Evolutionary conservation across 1,140 invertebrate species (phyloP), one percentile per base, ranked within the genome.

Genomic region (Philopotamus ludificatus): DNA sequence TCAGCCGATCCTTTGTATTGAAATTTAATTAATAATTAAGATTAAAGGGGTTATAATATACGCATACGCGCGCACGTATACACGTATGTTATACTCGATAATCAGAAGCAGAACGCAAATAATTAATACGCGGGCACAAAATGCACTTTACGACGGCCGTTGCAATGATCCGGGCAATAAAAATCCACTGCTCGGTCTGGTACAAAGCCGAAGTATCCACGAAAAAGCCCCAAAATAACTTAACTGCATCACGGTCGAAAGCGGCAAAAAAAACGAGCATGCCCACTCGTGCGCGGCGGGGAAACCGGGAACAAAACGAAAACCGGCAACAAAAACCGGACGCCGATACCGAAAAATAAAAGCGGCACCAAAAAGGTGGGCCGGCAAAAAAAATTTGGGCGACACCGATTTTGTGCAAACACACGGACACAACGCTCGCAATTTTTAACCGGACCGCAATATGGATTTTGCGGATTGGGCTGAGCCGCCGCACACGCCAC

Each of bases 341-440:
- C 78, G 77, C 22, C 76, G 77, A 78, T 78, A 81, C 79, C 78
- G 75, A 80, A 78, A 81, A 81, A 80, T 79, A 79, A 79, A 81
- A 74, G 68, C 74, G 68, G 73, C 10, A 23, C 18, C n/a, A 21
- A 60, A 57, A 63, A 51, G 16, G 12, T 28, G 23, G n/a, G 25
- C 8, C 39, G 20, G 21, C 7, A 15, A 44, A 42, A 44, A 42
- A 41, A 55, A 34, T 34, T 25, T 25, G 51, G 3, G 23, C 47
- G 28, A 41, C 28, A 42, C n/a, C 55, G 55, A 39, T 22, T 58
- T 16, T 16, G 18, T 47, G 44, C 44, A 47, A 47, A 47, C 44
- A 47, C 44, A n/a, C 44, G 44, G n/a, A n/a, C n/a, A 47, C 44
- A 47, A 12, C 44, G 44, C 18, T 47, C 45, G 55, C 39, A 58